Percentiles rank a stretch among this genome's conserved stretches.
Evolutionary conservation across 2,113 vertebrate species (phyloP).

Genomic region (Rhegmatorhina hoffmannsi): DNA sequence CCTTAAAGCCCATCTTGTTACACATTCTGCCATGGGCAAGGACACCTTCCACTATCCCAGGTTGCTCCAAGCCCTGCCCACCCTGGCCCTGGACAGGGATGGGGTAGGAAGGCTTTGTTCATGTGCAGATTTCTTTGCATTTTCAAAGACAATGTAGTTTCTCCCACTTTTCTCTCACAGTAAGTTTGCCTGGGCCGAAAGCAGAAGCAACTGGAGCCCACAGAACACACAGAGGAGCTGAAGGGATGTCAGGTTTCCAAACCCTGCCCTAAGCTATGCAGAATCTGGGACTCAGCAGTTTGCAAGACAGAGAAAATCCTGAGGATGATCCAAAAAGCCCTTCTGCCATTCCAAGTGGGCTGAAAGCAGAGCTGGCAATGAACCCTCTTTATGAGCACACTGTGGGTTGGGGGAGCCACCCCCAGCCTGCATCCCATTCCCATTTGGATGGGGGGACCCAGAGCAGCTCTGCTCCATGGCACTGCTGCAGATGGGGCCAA

Average conservation of each 20-base stretch:
- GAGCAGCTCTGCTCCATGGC: neutral
- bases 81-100: neutral
- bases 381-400: neutral
- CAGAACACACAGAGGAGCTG: neutral
- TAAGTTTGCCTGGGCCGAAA: neutral
- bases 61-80: rapidly evolving
- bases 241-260: neutral
- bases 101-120: neutral
- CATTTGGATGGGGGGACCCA: neutral
- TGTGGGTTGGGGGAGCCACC: neutral
- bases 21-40: neutral
- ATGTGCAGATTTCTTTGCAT: neutral
- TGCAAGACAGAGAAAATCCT: neutral
- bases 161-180: neutral
- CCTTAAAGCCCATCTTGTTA: neutral
- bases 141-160: neutral
- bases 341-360: neutral
- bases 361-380: slow-evolving; percentile 10
- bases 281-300: neutral
- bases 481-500: neutral
- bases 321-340: neutral
- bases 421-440: neutral
- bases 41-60: neutral
- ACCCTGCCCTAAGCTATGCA: neutral
- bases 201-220: neutral